These are phyloP conservation scores for Corydoras sp. DNA, from an alignment of 2,113 vertebrate species.

Conservation along the genomic window DNA sequence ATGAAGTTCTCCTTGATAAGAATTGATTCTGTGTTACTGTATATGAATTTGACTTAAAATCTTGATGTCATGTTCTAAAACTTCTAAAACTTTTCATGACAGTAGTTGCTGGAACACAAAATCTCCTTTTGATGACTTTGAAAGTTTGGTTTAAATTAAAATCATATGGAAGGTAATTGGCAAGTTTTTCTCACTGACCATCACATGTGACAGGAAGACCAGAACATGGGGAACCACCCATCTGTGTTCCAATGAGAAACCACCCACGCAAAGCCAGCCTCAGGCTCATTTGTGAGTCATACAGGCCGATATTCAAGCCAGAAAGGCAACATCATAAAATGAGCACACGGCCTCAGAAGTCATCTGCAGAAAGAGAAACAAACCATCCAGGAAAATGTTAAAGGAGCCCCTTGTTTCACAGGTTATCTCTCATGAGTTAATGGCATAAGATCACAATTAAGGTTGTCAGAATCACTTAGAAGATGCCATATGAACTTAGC, in stretches of 20 bases:
- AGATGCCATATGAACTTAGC: neutral
- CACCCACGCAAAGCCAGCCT: constrained; percentile 28
- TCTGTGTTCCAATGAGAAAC: constrained; percentile 18
- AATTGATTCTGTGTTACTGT: too few species aligned
- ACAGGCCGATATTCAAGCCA: neutral
- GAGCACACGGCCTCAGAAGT: neutral
- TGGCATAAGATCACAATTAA: constrained; percentile 4
- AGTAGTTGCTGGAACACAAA: neutral
- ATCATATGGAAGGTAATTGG: neutral
- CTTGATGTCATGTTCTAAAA: neutral
- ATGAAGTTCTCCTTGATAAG: too few species aligned
- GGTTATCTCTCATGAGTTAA: neutral
- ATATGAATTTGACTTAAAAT: too few species aligned
- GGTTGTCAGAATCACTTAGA: neutral
- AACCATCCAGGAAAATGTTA: neutral
- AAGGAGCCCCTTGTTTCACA: neutral
- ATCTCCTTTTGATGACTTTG: neutral
- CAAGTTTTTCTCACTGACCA: constrained; percentile 28
- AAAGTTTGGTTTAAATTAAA: constrained; percentile 11
- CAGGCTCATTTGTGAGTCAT: constrained; percentile 35
- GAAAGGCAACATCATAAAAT: constrained; percentile 32
- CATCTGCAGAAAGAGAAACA: constrained; percentile 9
- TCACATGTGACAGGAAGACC: constrained; percentile 30
- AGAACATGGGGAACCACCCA: constrained; percentile 22
- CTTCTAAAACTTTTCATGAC: neutral